A percentile compares a stretch with the other conserved stretches of the same genome.
phyloP scores from a whole-genome alignment of 2,113 vertebrate genomes.

The Etheostoma spectabile region DNA sequence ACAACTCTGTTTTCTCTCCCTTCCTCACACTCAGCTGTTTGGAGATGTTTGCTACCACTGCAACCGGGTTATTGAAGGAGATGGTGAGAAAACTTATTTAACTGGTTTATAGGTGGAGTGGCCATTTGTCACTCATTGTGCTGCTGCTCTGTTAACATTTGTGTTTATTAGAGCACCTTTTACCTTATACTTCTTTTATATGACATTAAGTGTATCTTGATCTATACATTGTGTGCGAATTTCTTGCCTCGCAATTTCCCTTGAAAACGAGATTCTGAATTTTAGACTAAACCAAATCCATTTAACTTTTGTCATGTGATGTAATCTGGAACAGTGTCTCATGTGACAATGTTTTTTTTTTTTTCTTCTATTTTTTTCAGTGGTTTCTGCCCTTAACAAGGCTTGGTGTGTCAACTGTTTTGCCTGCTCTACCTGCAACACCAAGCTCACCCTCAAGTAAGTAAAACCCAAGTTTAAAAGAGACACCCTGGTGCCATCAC shows the following conservation, averaged over 20 bases:
- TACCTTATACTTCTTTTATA: not conserved
- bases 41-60: conserved; percentile 99
- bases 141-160: not conserved
- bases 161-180: not conserved
- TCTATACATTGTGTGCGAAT: not conserved
- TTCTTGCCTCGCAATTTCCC: not conserved
- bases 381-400: conserved; percentile 98
- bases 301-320: not conserved
- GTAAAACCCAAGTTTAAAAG: conserved; percentile 49
- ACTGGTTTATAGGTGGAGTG: not conserved
- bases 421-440: conserved; percentile 97
- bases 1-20: conserved; percentile 37
- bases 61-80: conserved; percentile 98
- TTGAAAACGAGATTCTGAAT: not conserved
- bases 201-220: not conserved
- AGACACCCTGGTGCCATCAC: not conserved
- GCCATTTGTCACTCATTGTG: not conserved
- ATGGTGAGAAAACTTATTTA: conserved; percentile 86
- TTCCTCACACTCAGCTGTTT: conserved; percentile 88
- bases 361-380: conserved; percentile 75
- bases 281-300: not conserved
- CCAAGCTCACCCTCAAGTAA: conserved; percentile 98
- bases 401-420: conserved; percentile 99
- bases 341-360: conserved; percentile 14
- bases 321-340: not conserved